These are phyloP conservation scores for Eupithecia inturbata DNA, from an alignment of 2,888 invertebrate genomes.

Conservation along the genomic window DNA sequence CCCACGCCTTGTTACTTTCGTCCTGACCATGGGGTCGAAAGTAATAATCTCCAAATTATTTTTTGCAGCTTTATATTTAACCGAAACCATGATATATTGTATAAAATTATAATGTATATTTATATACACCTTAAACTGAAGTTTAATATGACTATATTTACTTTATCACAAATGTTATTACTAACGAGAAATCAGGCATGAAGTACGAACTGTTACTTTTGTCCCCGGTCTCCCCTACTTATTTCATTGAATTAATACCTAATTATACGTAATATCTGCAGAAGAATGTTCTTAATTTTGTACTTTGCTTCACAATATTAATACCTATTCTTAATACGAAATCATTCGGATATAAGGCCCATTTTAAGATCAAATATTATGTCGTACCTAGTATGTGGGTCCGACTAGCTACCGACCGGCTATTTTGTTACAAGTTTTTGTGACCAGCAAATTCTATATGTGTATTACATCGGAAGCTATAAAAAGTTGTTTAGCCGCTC, in stretches of 20 bases:
- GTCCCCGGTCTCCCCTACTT: no score
- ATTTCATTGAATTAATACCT: not conserved
- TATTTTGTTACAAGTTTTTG: not conserved
- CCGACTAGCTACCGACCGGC: not conserved
- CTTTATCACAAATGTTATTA: no score
- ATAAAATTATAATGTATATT: no score
- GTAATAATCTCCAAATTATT: no score
- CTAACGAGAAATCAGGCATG: no score
- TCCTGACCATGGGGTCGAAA: no score
- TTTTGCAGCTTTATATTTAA: no score
- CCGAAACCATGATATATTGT: no score
- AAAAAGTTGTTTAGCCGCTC: slow-evolving; percentile 31
- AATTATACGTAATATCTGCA: not conserved
- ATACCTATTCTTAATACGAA: not conserved
- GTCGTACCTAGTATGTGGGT: not conserved
- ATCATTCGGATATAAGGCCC: not conserved
- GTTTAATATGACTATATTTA: no score
- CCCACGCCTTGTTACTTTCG: no score
- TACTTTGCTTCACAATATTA: not conserved
- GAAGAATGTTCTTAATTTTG: not conserved
- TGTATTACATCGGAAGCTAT: slow-evolving; percentile 3
- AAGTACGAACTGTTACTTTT: no score
- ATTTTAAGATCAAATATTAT: not conserved
- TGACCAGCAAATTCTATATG: not conserved
- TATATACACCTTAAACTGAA: no score